These are phyloP conservation scores for Hylyphantes graminicola DNA, from an alignment of 1,140 invertebrate species.

Conservation along the genomic window DNA sequence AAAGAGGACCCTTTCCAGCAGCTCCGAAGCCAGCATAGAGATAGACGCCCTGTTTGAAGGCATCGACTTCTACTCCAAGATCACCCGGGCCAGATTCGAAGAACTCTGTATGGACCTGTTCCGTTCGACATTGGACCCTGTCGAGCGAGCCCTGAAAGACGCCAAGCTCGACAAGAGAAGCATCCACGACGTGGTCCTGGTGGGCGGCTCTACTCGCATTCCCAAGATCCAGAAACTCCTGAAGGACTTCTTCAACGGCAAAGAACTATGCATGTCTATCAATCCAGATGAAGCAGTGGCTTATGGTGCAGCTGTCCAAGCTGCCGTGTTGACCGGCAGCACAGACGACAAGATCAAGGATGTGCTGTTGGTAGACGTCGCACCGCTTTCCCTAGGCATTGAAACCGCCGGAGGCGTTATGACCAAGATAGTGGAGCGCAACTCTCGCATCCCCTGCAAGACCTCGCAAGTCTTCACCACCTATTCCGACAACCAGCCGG, in stretches of 20 bases:
- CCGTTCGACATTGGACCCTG: slow-evolving; percentile 64
- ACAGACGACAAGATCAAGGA: slow-evolving; percentile 72
- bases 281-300: slow-evolving; percentile 75
- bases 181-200: slow-evolving; percentile 72
- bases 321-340: slow-evolving; percentile 68
- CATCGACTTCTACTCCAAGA: slow-evolving; percentile 70
- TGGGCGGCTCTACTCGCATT: slow-evolving; percentile 71
- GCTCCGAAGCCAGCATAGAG: slow-evolving; percentile 71
- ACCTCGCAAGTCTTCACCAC: too few relatives aligned
- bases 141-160: slow-evolving; percentile 79
- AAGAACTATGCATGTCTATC: slow-evolving; percentile 75
- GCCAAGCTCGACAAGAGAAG: slow-evolving; percentile 70
- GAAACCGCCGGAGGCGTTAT: too few relatives aligned
- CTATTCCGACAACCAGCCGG: slow-evolving; percentile 79
- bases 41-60: slow-evolving; percentile 79
- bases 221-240: slow-evolving; percentile 66
- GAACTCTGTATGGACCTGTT: slow-evolving; percentile 66
- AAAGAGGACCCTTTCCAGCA: slow-evolving; percentile 74
- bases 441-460: too few relatives aligned
- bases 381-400: too few relatives aligned
- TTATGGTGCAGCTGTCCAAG: slow-evolving; percentile 73
- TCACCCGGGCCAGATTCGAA: slow-evolving; percentile 66
- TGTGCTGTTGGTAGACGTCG: too few relatives aligned
- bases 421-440: too few relatives aligned
- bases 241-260: slow-evolving; percentile 68